phyloP scores from a whole-genome alignment of 92 coral and sea anemone genomes.

The Diadumene lineata region DNA sequence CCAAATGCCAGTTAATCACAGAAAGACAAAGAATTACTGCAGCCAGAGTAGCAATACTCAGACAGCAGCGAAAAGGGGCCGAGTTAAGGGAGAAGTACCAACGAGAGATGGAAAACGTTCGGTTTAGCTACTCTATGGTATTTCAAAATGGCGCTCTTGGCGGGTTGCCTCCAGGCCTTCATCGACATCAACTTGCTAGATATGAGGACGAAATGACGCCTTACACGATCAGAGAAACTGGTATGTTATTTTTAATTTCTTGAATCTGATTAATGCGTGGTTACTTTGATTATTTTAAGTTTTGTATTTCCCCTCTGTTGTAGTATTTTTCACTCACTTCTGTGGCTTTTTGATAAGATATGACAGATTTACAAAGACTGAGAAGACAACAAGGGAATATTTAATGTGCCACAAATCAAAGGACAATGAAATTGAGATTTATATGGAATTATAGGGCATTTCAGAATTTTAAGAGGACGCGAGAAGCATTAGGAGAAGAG shows the following conservation, averaged over 20 bases:
- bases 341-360: too few species aligned
- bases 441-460: too few species aligned
- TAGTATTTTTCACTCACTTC: too few species aligned
- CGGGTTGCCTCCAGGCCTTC: constrained; percentile 23
- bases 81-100: constrained; percentile 78
- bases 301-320: too few species aligned
- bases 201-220: constrained; percentile 29
- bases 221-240: background rate
- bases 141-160: constrained; percentile 60
- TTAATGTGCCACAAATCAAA: too few species aligned
- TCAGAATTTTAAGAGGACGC: too few species aligned
- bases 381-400: too few species aligned
- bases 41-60: constrained; percentile 91
- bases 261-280: background rate
- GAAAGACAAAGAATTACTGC: constrained; percentile 97
- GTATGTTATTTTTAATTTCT: background rate
- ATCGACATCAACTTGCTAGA: constrained; percentile 22
- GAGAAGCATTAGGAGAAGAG: too few species aligned
- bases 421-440: too few species aligned
- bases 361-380: too few species aligned
- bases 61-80: constrained; percentile 97
- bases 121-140: constrained; percentile 86
- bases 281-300: background rate
- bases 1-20: constrained; percentile 91
- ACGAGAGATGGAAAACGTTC: constrained; percentile 74